Conservation (phyloP, 2,888 invertebrate genomes). For the Eristalis tenax region DNA sequence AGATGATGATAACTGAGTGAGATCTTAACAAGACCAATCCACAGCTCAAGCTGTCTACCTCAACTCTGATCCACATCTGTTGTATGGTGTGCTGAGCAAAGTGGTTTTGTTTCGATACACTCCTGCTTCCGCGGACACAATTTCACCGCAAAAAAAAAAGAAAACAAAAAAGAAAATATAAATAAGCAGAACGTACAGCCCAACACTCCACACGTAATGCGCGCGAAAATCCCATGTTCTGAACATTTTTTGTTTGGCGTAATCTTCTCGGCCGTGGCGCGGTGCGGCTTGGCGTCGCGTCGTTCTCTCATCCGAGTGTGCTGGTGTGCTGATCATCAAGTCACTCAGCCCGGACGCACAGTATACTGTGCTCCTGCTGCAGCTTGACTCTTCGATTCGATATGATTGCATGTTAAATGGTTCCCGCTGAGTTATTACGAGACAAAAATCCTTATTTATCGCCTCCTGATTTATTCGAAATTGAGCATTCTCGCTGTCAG, state of each 20-base stretch:
- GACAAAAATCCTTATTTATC: slow-evolving; percentile 81
- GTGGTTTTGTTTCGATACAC: slow-evolving; percentile 25
- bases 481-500: slow-evolving; percentile 74
- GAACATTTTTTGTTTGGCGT: slow-evolving; percentile 15
- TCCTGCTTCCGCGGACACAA: slow-evolving; percentile 40
- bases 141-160: slow-evolving; percentile 19
- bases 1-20: slow-evolving; percentile 51
- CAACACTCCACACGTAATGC: slow-evolving; percentile 45
- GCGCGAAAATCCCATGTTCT: slow-evolving; percentile 60
- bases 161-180: slow-evolving; percentile 5
- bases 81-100: slow-evolving; percentile 27
- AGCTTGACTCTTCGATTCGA: slow-evolving; percentile 80
- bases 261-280: slow-evolving; percentile 32
- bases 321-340: slow-evolving; percentile 15
- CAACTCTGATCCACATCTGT: slow-evolving; percentile 18
- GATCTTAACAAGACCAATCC: slow-evolving; percentile 64
- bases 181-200: slow-evolving; percentile 8
- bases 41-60: slow-evolving; percentile 49
- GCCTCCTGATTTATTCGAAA: slow-evolving; percentile 81
- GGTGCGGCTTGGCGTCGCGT: no score
- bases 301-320: slow-evolving; percentile 23
- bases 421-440: slow-evolving; percentile 81
- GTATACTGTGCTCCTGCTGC: slow-evolving; percentile 68
- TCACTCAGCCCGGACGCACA: slow-evolving; percentile 8
- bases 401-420: slow-evolving; percentile 81